Conservation (phyloP, 2,797 vertebrate genomes). For the Amblyopsis hoosieri region DNA sequence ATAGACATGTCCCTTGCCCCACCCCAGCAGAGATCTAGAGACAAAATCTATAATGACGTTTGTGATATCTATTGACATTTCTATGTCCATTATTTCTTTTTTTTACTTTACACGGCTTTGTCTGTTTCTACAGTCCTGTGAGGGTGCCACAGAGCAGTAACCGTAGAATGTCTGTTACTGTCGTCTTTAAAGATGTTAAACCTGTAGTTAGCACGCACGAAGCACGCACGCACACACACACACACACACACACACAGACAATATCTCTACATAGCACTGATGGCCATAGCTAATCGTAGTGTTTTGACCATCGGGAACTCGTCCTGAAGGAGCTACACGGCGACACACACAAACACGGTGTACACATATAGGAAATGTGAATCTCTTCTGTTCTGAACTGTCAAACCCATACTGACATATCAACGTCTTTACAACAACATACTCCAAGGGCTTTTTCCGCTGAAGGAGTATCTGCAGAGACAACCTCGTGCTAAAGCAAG, state of each 20-base stretch:
- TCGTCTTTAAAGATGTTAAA: conserved; percentile 65
- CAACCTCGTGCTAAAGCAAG: no score
- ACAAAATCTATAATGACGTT: conserved; percentile 62
- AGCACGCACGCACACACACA: conserved; percentile 1
- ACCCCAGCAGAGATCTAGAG: conserved; percentile 53
- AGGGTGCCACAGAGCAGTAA: conserved; percentile 65
- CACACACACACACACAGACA: conserved; percentile 29
- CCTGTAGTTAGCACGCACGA: conserved; percentile 52
- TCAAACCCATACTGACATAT: conserved; percentile 54
- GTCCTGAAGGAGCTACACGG: conserved; percentile 35
- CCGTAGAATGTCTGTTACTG: conserved; percentile 59
- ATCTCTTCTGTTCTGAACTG: conserved; percentile 35
- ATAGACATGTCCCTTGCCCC: conserved; percentile 33
- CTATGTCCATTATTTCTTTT: conserved; percentile 66
- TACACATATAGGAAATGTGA: conserved; percentile 39
- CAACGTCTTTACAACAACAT: conserved; percentile 47
- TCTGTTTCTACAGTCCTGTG: conserved; percentile 69
- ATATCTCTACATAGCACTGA: conserved; percentile 51
- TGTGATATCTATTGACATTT: conserved; percentile 74
- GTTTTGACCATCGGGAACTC: conserved; percentile 37
- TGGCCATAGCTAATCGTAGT: conserved; percentile 56
- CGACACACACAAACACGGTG: conserved; percentile 16
- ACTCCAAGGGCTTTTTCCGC: conserved; percentile 70
- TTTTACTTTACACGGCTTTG: conserved; percentile 60
- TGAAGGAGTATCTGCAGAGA: conserved; percentile 48